These are phyloP conservation scores for Drosophila anomalata DNA, from an alignment of 2,888 invertebrate species.

Conservation along the genomic window DNA sequence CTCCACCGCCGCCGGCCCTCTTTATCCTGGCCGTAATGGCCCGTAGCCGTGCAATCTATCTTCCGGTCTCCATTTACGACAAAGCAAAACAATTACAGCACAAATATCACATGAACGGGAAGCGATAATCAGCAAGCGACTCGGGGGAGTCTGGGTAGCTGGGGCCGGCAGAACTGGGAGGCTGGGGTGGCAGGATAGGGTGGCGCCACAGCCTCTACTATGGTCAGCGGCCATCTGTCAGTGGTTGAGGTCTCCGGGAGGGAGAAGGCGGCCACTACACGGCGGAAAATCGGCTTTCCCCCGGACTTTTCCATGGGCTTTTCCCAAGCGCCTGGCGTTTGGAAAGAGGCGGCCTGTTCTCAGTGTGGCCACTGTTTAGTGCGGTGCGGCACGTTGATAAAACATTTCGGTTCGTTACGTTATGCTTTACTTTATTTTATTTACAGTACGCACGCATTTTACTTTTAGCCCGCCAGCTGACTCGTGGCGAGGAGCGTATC, in stretches of 20 bases:
- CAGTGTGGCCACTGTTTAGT: constrained; percentile 59
- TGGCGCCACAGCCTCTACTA: constrained; percentile 26
- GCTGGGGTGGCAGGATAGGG: background rate
- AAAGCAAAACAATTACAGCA: constrained; percentile 78
- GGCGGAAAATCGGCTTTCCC: background rate
- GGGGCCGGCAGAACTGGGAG: background rate
- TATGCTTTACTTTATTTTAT: constrained; percentile 74
- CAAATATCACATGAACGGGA: constrained; percentile 66
- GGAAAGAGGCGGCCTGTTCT: background rate
- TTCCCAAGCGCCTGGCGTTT: background rate
- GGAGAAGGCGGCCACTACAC: background rate
- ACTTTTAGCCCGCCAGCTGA: background rate
- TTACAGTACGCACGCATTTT: constrained; percentile 67
- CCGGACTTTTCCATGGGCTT: background rate
- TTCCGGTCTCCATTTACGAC: constrained; percentile 73
- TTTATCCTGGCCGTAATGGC: constrained; percentile 71
- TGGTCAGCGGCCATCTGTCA: constrained; percentile 69
- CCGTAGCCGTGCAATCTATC: constrained; percentile 78
- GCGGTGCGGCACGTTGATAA: constrained; percentile 76
- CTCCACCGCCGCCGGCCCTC: constrained; percentile 20
- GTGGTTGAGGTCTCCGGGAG: constrained; percentile 10
- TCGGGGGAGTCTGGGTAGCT: background rate
- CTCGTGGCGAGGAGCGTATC: constrained; percentile 31
- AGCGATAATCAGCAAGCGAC: constrained; percentile 57
- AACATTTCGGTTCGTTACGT: constrained; percentile 70